phyloP scores from a whole-genome alignment of 1,140 invertebrate genomes.

The Trachymyrmex cornetzi region DNA sequence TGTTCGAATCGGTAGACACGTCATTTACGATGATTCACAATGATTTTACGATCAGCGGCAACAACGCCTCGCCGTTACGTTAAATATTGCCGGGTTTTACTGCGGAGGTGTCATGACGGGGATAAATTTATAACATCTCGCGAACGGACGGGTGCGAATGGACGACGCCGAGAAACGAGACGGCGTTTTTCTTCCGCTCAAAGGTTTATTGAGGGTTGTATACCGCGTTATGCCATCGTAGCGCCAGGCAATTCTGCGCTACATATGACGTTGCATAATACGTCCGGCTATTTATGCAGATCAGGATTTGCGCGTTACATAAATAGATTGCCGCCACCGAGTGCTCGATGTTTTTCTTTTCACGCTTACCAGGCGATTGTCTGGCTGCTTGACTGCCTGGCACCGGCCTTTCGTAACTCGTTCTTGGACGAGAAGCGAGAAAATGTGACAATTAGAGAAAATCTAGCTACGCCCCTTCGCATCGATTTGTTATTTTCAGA shows the following conservation, averaged over 20 bases:
- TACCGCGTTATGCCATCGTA: background rate
- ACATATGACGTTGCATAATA: slow-evolving; percentile 68
- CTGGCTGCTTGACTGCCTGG: slow-evolving; percentile 1
- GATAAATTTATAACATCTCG: slow-evolving; percentile 40
- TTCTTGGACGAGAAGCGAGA: slow-evolving; percentile 5
- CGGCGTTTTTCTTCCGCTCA: slow-evolving; percentile 4
- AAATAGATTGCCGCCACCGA: slow-evolving; percentile 61
- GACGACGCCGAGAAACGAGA: slow-evolving; percentile 26
- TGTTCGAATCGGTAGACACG: slow-evolving; percentile 24
- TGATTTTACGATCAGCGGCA: slow-evolving; percentile 32
- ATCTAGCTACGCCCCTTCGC: background rate
- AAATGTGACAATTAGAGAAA: slow-evolving; percentile 47
- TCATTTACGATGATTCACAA: slow-evolving; percentile 36
- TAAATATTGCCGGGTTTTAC: slow-evolving; percentile 29
- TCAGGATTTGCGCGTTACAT: slow-evolving; percentile 67
- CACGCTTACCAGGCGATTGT: slow-evolving; percentile 54
- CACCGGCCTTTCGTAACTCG: slow-evolving; percentile 4
- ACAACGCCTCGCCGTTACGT: background rate
- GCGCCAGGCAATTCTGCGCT: slow-evolving; percentile 13
- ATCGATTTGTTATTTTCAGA: slow-evolving; percentile 18
- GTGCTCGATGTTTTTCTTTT: slow-evolving; percentile 59
- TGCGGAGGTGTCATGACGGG: background rate
- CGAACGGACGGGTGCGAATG: background rate
- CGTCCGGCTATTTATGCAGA: slow-evolving; percentile 69
- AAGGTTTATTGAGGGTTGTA: slow-evolving; percentile 26